Evolutionary conservation across 2,113 vertebrate species (phyloP), one percentile per base, ranked within the genome.

Genomic region (Centropus bengalensis): DNA sequence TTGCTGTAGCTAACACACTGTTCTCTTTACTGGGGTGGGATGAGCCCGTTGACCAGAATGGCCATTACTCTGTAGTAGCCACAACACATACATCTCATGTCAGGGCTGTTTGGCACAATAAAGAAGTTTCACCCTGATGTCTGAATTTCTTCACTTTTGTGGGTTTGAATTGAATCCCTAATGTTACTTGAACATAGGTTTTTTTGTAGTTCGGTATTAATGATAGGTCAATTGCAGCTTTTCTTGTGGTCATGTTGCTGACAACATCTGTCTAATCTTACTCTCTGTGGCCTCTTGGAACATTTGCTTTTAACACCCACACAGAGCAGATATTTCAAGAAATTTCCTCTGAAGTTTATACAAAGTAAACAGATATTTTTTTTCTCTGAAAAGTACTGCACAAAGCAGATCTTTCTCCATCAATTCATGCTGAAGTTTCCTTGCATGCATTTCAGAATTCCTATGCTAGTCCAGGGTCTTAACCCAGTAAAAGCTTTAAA

Each of bases 281-380:
- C 62, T 89, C 71, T 97, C 95, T 97, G 96, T 98, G 98, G 97
- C 97, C 96, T 97, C 97, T 98, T 98, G 97, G 96, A 96, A 96
- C 97, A 69, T 95, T 97, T 92, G 71, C 91, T 98, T 98, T 97
- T 97, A 96, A 97, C 97, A 97, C 98, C 97, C 96, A 98, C 98
- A 98, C 97, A 96, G 79, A 97, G 94, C 83, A 93, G 95, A 97
- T 95, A 97, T 97, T 98, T 97, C 97, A 98, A 97, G 96, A 96
- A 92, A 95, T 94, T 96, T 97, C 94, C 96, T 98, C 94, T 97
- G 97, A 98, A 98, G 97, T 98, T 97, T 97, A 83, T 95, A 91
- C 95, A 98, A 85, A 97, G 94, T 98, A 98, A 99, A 98, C 97
- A 98, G 96, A 98, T 97, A 96, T 96, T 96, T 97, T 98, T 95